Evolutionary conservation across 2,888 invertebrate species (phyloP), one percentile per base, ranked within the genome.

Genomic region (Hydraecia micacea): DNA sequence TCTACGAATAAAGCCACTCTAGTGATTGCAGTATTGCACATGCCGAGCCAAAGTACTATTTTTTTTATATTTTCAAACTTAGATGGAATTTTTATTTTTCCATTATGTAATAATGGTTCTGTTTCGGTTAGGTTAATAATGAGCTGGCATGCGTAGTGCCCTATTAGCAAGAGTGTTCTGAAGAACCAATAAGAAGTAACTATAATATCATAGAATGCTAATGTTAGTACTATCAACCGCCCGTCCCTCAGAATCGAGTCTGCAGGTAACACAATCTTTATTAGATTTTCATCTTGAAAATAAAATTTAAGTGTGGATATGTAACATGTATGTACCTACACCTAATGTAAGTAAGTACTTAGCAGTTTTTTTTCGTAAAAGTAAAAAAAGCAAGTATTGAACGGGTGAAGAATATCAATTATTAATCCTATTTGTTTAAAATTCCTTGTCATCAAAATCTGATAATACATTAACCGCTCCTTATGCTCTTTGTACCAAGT

Each of bases 1-100:
- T 86, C 87, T 87, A 87, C 55, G 67, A 79, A 77, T 67, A 79
- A 89, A 84, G 81, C 82, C 78, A 76, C 74, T 85, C 71, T 83
- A 83, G 77, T 81, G 84, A 70, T 88, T 75, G 79, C 68, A 76
- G 60, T 69, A 71, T 76, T 80, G 80, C 75, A 82, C 71, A 68
- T 79, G 63, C 71, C 42, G 70, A 74, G 73, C 28, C 39, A 71
- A 76, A 67, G 13, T 67, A 63, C n/a, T 15, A 11, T 68, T 58
- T 18, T 46, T 69, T 58, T 46, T 39, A 28, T 36, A 36, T 63
- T 63, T 52, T 63, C 11, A 28, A 32, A 46, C 15, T 13, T n/a
- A 7, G 0, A 18, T 52, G 39, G 2, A 32, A 52, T 52, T 42
- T 55, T 15, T 18, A 39, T 28, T 60, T 58, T 15, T 60, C 9